A percentile compares a stretch with the other conserved stretches of the same genome.
phyloP scores from a whole-genome alignment of 2,888 invertebrate genomes.

The Corythucha ciliata region DNA sequence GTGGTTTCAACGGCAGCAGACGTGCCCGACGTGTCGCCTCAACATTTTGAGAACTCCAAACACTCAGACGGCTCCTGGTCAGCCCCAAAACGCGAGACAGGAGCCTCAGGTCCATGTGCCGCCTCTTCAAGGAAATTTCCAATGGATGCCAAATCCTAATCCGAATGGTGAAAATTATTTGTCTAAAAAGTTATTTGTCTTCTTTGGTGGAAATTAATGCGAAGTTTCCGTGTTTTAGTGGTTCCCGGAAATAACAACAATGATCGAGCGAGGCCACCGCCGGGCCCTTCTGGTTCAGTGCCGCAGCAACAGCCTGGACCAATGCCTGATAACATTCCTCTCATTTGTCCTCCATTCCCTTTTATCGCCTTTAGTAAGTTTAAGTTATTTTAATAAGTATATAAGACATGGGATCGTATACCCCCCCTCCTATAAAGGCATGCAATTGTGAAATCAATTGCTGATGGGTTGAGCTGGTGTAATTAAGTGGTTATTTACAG shows the following conservation, averaged over 20 bases:
- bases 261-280: conserved; percentile 16
- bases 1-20: conserved; percentile 99
- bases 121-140: conserved; percentile 35
- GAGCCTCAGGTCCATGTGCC: conserved; percentile 37
- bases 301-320: conserved; percentile 14
- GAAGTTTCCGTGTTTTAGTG: too few relatives aligned
- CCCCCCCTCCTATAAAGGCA: too few relatives aligned
- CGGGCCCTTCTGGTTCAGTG: conserved; percentile 10
- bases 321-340: conserved; percentile 41
- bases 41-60: conserved; percentile 55
- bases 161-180: conserved; percentile 12
- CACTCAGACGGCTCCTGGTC: conserved; percentile 23
- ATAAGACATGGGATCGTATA: too few relatives aligned
- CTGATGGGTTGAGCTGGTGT: too few relatives aligned
- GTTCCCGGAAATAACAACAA: background rate
- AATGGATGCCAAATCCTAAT: conserved; percentile 38
- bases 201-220: background rate
- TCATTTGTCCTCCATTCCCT: conserved; percentile 46
- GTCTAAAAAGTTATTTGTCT: background rate
- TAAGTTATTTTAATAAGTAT: background rate
- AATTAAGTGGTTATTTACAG: conserved; percentile 29
- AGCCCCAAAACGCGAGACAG: conserved; percentile 29
- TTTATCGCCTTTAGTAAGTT: conserved; percentile 45
- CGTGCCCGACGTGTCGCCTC: conserved; percentile 95
- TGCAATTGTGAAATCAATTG: too few relatives aligned